Evolutionary conservation across 2,888 invertebrate genomes (phyloP), one percentile per base, ranked within the genome.

Genomic region (Pyralis farinalis): DNA sequence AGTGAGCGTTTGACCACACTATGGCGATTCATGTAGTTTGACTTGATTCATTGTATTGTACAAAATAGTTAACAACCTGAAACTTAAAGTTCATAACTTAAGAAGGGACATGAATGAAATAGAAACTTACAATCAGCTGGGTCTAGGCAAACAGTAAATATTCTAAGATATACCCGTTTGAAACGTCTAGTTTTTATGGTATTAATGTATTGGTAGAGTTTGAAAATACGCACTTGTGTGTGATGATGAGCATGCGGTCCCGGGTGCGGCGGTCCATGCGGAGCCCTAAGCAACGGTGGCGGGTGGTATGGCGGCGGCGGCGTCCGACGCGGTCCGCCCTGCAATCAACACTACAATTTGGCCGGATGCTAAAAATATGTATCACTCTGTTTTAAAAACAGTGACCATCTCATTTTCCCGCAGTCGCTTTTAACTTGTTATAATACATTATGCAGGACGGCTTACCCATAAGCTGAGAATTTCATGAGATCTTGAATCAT

Each of bases 281-380:
- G 84, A 30, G 80, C 71, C 1, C 84, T 71, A 50, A 71, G 59
- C 52, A 81, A 62, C 46, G 87, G 85, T 43, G 92, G 92, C 47
- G 92, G 91, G 43, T 93, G 94, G 75, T 95, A 95, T 10, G 95
- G 95, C 38, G 95, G 95, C 45, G 95, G 95, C 43, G 95, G 94
- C 43, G 94, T 93, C 62, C 94, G 90, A 43, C 94, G 85, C 48
- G 90, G 92, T 47, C 93, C 91, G 43, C 91, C 92, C 74, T 91
- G 85, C 51, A 74, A 71, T 63, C 51, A 64, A 64, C 51, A 63
- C 51, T 54, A 43, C 3, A 8, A n/a, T 25, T 25, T 25, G 25
- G 7, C 25, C 25, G 25, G 3, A 2, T 25, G 8, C 25, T n/a
- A 25, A 25, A n/a, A 25, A 25, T 25, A 25, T 7, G 25, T 25